These are phyloP conservation scores for Turnix velox DNA, from an alignment of 2,113 vertebrate genomes.

Conservation along the genomic window DNA sequence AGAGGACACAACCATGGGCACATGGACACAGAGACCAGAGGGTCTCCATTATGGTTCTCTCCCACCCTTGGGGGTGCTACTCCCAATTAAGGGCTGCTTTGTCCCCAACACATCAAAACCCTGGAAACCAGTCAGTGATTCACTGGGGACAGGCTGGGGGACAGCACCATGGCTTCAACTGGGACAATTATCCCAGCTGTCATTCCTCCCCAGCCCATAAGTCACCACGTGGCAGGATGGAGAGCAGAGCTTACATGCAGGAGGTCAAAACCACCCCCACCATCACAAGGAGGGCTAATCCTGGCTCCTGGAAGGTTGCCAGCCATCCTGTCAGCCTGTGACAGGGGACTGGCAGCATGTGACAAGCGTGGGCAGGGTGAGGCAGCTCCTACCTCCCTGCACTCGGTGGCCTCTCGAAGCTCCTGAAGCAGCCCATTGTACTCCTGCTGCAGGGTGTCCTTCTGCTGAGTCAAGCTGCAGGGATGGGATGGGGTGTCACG, in stretches of 20 bases:
- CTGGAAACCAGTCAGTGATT: not conserved
- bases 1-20: not conserved
- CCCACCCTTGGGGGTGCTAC: not conserved
- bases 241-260: not conserved
- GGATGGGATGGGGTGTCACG: accelerated
- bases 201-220: not conserved
- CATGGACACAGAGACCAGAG: accelerated
- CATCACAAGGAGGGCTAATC: not conserved
- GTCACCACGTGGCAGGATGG: not conserved
- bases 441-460: constrained; percentile 7
- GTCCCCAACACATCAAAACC: not conserved
- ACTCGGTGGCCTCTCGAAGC: constrained; percentile 71
- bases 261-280: not conserved
- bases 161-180: not conserved
- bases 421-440: constrained; percentile 50
- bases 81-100: not conserved
- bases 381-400: constrained; percentile 77
- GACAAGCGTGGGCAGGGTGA: accelerated
- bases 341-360: not conserved
- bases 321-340: not conserved
- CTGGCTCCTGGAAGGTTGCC: not conserved
- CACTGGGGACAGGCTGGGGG: not conserved
- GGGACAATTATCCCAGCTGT: not conserved
- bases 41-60: not conserved
- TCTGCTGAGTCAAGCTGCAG: constrained; percentile 49